Evolutionary conservation across 2,797 vertebrate species (phyloP).

Genomic region (Falco cherrug): DNA sequence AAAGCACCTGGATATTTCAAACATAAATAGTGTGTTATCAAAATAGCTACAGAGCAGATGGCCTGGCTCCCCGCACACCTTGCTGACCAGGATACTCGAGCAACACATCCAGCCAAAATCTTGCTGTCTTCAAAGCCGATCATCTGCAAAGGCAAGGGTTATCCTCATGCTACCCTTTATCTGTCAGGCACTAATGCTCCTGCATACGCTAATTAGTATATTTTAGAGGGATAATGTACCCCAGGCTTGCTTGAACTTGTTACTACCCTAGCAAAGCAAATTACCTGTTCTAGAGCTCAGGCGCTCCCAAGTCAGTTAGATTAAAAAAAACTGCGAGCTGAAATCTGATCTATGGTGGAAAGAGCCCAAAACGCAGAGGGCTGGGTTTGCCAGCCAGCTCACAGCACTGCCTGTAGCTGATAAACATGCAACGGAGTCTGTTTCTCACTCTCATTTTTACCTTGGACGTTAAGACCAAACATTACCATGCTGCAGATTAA

Average conservation of each 20-base stretch:
- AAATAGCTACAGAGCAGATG: slow-evolving; percentile 61
- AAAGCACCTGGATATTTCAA: slow-evolving; percentile 35
- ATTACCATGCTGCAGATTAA: not conserved
- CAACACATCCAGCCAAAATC: not conserved
- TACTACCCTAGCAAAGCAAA: not conserved
- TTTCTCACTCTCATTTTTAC: not conserved
- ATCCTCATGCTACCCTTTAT: not conserved
- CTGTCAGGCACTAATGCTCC: not conserved
- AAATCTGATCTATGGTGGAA: not conserved
- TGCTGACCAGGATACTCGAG: slow-evolving; percentile 24
- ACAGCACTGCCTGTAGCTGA: not conserved
- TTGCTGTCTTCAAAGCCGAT: not conserved
- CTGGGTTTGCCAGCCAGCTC: not conserved
- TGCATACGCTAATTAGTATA: not conserved
- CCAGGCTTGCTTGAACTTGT: not conserved
- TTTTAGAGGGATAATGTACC: not conserved
- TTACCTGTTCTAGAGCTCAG: slow-evolving; percentile 17
- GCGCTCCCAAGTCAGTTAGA: not conserved
- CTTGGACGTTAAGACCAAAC: not conserved
- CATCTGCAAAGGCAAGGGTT: not conserved
- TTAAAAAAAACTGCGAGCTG: not conserved
- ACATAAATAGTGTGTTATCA: not conserved
- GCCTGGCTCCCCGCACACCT: slow-evolving; percentile 40
- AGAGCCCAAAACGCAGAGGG: not conserved
- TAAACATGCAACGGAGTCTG: not conserved